Conservation (phyloP, 2,888 invertebrate genomes). For the Rambutsinella grinnellia region DNA sequence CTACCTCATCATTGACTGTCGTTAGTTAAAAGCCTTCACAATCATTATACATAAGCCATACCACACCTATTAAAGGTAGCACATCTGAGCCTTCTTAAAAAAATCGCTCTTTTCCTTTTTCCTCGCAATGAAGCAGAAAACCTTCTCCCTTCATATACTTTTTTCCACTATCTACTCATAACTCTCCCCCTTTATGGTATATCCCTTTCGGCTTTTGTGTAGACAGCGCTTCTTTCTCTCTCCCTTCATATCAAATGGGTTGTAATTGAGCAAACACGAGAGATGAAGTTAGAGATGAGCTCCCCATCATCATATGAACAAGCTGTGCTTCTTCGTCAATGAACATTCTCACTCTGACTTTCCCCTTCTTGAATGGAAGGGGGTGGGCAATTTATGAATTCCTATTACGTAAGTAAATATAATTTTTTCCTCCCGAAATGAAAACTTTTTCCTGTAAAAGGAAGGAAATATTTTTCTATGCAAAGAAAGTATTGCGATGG, state of each 20-base stretch:
- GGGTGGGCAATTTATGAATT: neutral
- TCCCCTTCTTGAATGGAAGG: too few relatives aligned
- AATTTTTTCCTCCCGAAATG: constrained; percentile 14
- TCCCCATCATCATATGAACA: too few relatives aligned
- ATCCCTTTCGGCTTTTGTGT: constrained; percentile 41
- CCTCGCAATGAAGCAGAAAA: constrained; percentile 38
- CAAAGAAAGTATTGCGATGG: constrained; percentile 5
- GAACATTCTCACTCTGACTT: too few relatives aligned
- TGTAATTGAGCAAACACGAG: constrained; percentile 57
- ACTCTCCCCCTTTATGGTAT: constrained; percentile 44
- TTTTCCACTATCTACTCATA: constrained; percentile 31
- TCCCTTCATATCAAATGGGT: constrained; percentile 46
- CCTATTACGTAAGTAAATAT: neutral
- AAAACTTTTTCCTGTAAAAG: neutral
- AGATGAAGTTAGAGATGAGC: constrained; percentile 15
- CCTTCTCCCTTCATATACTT: constrained; percentile 10
- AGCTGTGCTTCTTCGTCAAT: too few relatives aligned
- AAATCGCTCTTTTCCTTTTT: too few relatives aligned
- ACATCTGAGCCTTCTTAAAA: too few relatives aligned
- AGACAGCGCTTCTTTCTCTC: neutral
- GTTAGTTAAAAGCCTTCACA: constrained; percentile 3
- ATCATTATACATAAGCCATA: neutral
- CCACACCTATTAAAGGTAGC: neutral
- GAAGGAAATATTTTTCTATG: constrained; percentile 5
- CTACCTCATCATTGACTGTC: constrained; percentile 5